Base-by-base conservation (phyloP, 2,113 vertebrate species). In the Lathamus discolor region DNA sequence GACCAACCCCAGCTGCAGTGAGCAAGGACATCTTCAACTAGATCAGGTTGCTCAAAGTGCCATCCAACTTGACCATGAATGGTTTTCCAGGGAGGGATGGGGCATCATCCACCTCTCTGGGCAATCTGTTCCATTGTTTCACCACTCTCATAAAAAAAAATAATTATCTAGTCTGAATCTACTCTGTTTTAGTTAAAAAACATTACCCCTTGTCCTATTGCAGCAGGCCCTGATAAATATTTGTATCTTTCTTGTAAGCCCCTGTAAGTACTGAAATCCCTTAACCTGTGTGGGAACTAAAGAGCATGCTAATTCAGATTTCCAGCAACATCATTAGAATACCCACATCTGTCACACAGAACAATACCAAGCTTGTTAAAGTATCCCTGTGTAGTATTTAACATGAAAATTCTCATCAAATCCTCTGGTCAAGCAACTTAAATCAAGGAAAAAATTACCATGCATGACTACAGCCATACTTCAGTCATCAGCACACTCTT, bases 351-450 rank as follows among this genome's bases (percentile, higher is more conserved):
- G 44, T 88, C 72, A 74, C 87, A 48, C 5, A 92, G 64, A 85
- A 88, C 91, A 82, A 79, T 84, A 31, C 59, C 11, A 41, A 88
- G 83, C 90, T 63, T 90, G 86, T 96, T 91, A 51, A 88, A 63
- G 41, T 22, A 54, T 83, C 33, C 85, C 43, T 4, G 0, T 88
- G 19, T 37, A 51, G 64, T 46, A 81, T 88, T 85, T 66, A 49
- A 74, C 59, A 61, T 46, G 72, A 86, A 82, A 92, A 88, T 88
- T 90, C 55, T 94, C 48, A 75, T 86, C 81, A 88, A 92, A 86
- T 63, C 55, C 43, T 17, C 55, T 48, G 8, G 17, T 91, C 51
- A 33, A 70, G 39, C 72, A 69, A 68, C 62, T 84, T 37, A 57
- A 80, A 93, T 46, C 49, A 92, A 76, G 61, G 82, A 43, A 66